Conservation (phyloP, 2,888 invertebrate genomes). For the Oligia strigilis region DNA sequence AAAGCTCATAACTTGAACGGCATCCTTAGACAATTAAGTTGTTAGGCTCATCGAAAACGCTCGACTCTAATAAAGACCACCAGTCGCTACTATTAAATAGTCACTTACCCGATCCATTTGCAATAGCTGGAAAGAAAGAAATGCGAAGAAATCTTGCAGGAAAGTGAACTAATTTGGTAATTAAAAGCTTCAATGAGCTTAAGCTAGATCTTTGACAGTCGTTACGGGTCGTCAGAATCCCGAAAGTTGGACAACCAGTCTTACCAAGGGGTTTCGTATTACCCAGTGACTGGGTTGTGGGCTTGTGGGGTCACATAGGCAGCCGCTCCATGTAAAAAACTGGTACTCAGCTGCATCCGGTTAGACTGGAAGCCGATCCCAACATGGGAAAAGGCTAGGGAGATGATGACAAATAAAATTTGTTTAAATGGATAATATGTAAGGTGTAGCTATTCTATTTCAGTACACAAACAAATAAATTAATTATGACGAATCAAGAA, state of each 20-base stretch:
- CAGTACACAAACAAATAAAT: not conserved
- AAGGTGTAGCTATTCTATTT: not conserved
- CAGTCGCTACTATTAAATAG: slow-evolving; percentile 59
- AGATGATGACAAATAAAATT: not conserved
- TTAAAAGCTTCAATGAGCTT: not conserved
- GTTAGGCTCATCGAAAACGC: slow-evolving; percentile 67
- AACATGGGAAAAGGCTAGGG: too few species aligned
- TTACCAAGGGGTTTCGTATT: too few species aligned
- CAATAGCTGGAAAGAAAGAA: slow-evolving; percentile 42
- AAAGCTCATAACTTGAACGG: slow-evolving; percentile 32
- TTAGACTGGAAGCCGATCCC: too few species aligned
- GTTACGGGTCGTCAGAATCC: too few species aligned
- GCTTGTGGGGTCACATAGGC: too few species aligned
- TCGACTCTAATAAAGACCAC: slow-evolving; percentile 45
- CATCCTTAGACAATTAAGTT: slow-evolving; percentile 64
- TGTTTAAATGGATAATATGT: not conserved
- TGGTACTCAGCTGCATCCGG: too few species aligned
- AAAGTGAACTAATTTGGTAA: slow-evolving; percentile 23
- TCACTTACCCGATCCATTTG: slow-evolving; percentile 49
- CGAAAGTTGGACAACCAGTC: too few species aligned
- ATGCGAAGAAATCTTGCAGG: slow-evolving; percentile 26
- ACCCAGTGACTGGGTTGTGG: too few species aligned
- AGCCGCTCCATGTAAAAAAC: too few species aligned
- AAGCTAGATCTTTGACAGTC: too few species aligned
- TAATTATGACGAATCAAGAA: slow-evolving; percentile 20